phyloP scores from a whole-genome alignment of 1,140 invertebrate species.

The Metopolophium dirhodum region DNA sequence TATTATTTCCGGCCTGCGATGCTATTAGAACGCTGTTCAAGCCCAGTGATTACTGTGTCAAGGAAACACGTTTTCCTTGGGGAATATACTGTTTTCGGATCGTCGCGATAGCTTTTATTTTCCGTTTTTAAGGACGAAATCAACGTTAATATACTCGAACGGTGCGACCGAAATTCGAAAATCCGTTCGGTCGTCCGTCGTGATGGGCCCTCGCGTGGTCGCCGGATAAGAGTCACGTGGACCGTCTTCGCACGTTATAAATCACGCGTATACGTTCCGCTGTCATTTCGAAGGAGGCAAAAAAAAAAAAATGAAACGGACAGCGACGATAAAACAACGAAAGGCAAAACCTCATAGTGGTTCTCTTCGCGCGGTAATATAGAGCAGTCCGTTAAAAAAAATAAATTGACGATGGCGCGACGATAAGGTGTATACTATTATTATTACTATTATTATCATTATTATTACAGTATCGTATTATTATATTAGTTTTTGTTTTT shows the following conservation, averaged over 20 bases:
- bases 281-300: neutral
- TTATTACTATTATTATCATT: neutral
- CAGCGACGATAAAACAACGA: neutral
- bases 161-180: neutral
- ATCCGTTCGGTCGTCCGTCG: neutral
- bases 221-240: neutral
- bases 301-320: neutral
- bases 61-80: neutral
- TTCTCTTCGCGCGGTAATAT: neutral
- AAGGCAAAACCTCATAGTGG: neutral
- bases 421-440: neutral
- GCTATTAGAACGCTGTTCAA: slow-evolving; percentile 3
- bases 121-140: neutral
- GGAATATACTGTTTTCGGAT: neutral
- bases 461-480: neutral
- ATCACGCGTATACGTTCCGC: neutral
- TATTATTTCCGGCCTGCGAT: neutral
- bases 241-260: neutral
- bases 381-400: neutral
- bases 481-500: neutral
- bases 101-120: neutral
- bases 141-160: neutral
- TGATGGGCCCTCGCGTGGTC: no score
- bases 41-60: neutral
- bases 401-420: neutral